phyloP scores from a whole-genome alignment of 2,113 vertebrate genomes.

The Gopherus evgoodei region DNA sequence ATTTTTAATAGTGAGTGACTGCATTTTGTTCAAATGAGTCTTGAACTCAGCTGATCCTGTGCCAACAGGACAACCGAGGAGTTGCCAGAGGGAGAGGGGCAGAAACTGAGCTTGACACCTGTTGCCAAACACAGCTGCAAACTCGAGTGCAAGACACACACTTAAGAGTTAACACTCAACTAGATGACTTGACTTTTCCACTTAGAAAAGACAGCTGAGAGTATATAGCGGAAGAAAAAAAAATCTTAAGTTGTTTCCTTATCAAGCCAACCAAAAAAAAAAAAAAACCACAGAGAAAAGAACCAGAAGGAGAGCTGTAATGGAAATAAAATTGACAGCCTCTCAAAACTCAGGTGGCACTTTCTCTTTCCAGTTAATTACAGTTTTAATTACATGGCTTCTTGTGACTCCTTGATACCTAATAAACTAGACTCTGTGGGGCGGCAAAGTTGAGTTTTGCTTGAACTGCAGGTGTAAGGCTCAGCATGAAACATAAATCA shows the following conservation, averaged over 20 bases:
- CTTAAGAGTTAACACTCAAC: neutral
- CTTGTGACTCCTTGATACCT: constrained; percentile 89
- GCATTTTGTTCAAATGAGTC: constrained; percentile 32
- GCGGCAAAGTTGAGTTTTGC: constrained; percentile 84
- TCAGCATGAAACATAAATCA: constrained; percentile 86
- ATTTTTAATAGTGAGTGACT: constrained; percentile 12
- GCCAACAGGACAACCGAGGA: neutral
- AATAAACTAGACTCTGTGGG: constrained; percentile 89
- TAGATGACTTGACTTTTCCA: neutral
- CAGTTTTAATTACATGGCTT: constrained; percentile 88
- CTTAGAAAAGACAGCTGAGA: neutral
- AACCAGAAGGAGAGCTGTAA: constrained; percentile 82
- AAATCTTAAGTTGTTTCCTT: constrained; percentile 29
- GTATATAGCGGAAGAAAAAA: neutral
- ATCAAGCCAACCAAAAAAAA: constrained; percentile 18
- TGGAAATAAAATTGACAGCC: constrained; percentile 88
- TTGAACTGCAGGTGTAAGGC: constrained; percentile 89
- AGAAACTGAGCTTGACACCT: constrained; percentile 37
- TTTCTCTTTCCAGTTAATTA: constrained; percentile 88
- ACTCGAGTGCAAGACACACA: neutral
- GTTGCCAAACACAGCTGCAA: constrained; percentile 46
- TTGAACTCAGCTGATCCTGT: constrained; percentile 6
- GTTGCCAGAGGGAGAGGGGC: neutral
- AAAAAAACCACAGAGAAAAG: constrained; percentile 70
- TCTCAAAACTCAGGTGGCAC: constrained; percentile 90